Evolutionary conservation across 2,797 vertebrate species (phyloP), one percentile per base, ranked within the genome.

Genomic region (Acestrorhynchus altus): DNA sequence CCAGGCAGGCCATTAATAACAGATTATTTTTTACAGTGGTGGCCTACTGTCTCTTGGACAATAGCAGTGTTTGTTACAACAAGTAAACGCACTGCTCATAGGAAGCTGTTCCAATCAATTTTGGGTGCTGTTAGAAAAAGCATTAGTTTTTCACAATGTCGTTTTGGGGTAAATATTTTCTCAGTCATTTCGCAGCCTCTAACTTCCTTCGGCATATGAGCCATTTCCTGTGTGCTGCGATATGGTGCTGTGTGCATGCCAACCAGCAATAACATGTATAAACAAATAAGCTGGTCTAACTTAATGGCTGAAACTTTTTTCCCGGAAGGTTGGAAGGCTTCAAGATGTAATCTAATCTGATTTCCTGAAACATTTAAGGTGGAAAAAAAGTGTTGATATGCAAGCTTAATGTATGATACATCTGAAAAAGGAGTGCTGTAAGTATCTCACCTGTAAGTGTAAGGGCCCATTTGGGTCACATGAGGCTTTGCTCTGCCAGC

Each of bases 381-480:
- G n/a, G 10, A 67, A 52, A 67, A 1, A 67, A 52, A 35, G 4
- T 28, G 13, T n/a, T 51, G 13, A 8, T 1, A 6, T 5, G 8
- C 13, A 47, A 35, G 22, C 39, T 35, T 52, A 13, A 44, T 12
- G n/a, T 16, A 18, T 20, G 20, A 31, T 56, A 46, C 8, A 59
- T 15, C 18, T 24, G 2, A 46, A 5, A 63, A 52, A 54, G 11
- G 12, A 69, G 35, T n/a, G 31, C n/a, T 4, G 10, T 13, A 40
- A 0, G 39, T 56, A 47, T 2, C 18, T 44, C 84, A 95, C 94
- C 93, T 94, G 90, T 95, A 95, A 12, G 94, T 95, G 61, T 95
- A 95, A 0, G 94, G 94, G 75, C 94, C 94, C 0, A 95, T 92
- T 84, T 95, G 92, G 70, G 89, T 83, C 12, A 95, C 87, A 11